Base-by-base conservation (phyloP, 2,797 vertebrate genomes). In the Malurus leucopterus region DNA sequence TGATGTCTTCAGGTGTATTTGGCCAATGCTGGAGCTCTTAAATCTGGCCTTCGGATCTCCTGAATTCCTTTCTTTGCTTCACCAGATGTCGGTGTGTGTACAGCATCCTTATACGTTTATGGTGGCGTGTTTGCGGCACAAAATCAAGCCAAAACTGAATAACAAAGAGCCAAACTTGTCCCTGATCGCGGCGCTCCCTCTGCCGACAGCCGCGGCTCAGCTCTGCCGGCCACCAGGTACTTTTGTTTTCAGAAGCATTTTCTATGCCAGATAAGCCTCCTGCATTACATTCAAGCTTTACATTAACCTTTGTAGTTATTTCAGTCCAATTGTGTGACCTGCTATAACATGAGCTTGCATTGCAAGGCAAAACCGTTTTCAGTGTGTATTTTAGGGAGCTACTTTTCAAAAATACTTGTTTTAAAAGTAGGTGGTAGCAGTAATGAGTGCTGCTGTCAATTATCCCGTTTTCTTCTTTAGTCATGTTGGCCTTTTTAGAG, bases 181-280 rank as follows among this genome's bases (percentile, higher is more conserved):
- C 3, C 5, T 53, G 81, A 16, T 86, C 46, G 7, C 4, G 72
- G 89, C 5, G 86, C 93, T 83, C 93, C 94, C 93, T 88, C 91
- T 94, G 81, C 77, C 75, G 94, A 10, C 67, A 11, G 80, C 55
- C n/a, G 41, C 67, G 1, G 3, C 14, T 38, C 11, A 4, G 85
- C 58, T 53, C 67, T 27, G 0, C 34, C 13, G 2, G n/a, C 15
- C 4, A 1, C 9, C 7, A 1, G 30, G 7, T 44, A 0, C 49
- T 54, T 43, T 2, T 0, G 1, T 32, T 65, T 49, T 22, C 58
- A 3, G 32, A 27, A 30, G 34, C 3, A 8, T 8, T 29, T 84
- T 29, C 9, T 32, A 0, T 24, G 13, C 27, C 73, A 9, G 0
- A 5, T 30, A 5, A 38, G 11, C 11, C 36, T 43, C 17, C 11